Conservation (phyloP, 2,113 vertebrate species). For the Ammodytes marinus region DNA sequence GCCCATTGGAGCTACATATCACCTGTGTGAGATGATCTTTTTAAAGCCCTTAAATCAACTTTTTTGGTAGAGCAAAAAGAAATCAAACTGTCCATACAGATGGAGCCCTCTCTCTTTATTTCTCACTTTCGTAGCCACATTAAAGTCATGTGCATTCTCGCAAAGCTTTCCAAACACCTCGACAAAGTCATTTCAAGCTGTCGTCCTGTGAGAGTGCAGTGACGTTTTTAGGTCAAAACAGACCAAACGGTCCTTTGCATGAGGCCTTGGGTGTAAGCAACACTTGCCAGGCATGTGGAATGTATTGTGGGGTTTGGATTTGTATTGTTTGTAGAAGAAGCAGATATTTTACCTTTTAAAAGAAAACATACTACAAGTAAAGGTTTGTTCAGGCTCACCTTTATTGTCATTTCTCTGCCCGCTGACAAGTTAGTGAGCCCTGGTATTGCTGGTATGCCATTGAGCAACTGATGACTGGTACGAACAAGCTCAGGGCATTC, state of each 20-base stretch:
- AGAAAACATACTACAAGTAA: not conserved
- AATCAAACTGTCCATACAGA: not conserved
- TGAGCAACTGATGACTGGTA: constrained; percentile 52
- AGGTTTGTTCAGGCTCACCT: constrained; percentile 7
- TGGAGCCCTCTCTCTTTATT: not conserved
- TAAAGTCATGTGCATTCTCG: constrained; percentile 31
- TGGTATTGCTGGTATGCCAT: constrained; percentile 48
- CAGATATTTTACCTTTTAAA: not conserved
- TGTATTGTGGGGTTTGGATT: not conserved
- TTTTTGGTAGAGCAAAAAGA: constrained; percentile 10
- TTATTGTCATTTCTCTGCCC: constrained; percentile 18
- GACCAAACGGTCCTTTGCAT: constrained; percentile 15
- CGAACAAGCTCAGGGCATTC: constrained; percentile 42
- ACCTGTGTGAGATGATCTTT: not conserved
- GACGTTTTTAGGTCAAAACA: constrained; percentile 25
- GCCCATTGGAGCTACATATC: not conserved
- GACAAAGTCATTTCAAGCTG: constrained; percentile 39
- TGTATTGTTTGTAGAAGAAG: not conserved
- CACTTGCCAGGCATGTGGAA: not conserved
- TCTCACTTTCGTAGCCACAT: not conserved
- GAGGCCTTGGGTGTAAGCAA: constrained; percentile 7
- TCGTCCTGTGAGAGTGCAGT: constrained; percentile 5
- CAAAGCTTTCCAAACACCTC: constrained; percentile 4
- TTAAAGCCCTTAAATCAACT: not conserved
- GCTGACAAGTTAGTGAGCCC: constrained; percentile 16